These are phyloP conservation scores for Osmerus eperlanus DNA, from an alignment of 2,113 vertebrate genomes.

Conservation along the genomic window DNA sequence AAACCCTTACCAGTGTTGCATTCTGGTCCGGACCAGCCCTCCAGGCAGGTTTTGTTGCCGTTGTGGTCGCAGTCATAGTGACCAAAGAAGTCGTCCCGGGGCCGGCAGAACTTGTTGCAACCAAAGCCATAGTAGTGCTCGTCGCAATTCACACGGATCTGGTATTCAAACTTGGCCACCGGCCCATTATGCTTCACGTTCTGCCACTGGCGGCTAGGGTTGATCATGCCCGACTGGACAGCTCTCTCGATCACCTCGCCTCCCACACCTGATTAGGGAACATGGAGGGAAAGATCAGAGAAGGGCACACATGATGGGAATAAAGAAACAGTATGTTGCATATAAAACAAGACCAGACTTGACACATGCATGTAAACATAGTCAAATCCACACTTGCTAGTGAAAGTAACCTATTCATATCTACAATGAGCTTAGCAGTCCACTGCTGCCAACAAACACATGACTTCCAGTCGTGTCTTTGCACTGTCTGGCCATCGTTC, in stretches of 20 bases:
- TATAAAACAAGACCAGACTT: too few relatives aligned
- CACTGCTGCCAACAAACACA: background rate
- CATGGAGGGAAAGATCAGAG: too few relatives aligned
- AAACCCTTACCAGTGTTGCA: constrained; percentile 76
- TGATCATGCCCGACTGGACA: constrained; percentile 92
- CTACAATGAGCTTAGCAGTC: background rate
- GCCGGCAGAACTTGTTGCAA: constrained; percentile 97
- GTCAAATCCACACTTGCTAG: too few relatives aligned
- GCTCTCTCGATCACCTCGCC: constrained; percentile 85
- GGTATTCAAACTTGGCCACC: constrained; percentile 90
- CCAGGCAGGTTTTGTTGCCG: constrained; percentile 96
- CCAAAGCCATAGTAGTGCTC: constrained; percentile 97
- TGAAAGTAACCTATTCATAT: too few relatives aligned
- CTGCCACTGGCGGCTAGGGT: constrained; percentile 92
- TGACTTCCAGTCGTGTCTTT: background rate
- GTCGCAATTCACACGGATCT: constrained; percentile 90
- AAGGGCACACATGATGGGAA: too few relatives aligned
- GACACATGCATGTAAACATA: too few relatives aligned
- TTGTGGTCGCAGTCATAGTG: constrained; percentile 96
- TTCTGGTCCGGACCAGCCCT: constrained; percentile 92
- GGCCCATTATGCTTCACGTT: constrained; percentile 86
- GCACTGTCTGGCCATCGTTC: too few relatives aligned
- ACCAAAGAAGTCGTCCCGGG: constrained; percentile 93
- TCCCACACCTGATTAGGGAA: too few relatives aligned
- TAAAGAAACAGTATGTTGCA: too few relatives aligned